Evolutionary conservation across 2,797 vertebrate species (phyloP).

Genomic region (Merluccius polli): DNA sequence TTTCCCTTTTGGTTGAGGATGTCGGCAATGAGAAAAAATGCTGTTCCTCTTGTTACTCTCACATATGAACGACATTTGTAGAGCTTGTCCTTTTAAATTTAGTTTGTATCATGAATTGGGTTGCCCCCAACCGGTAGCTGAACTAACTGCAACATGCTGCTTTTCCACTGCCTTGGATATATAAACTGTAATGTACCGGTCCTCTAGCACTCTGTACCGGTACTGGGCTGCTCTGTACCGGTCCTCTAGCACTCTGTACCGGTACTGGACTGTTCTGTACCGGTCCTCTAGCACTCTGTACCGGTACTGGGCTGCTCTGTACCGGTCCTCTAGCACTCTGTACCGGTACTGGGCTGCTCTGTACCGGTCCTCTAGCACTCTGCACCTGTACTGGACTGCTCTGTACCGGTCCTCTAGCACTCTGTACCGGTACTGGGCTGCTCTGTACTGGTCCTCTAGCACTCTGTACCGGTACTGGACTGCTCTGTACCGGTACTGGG

Average conservation of each 20-base stretch:
- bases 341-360: too few species aligned
- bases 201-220: not conserved
- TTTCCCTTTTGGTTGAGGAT: not conserved
- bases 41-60: not conserved
- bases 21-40: not conserved
- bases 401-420: not conserved
- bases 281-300: not conserved
- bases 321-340: too few species aligned
- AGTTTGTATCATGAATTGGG: not conserved
- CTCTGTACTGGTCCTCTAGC: too few species aligned
- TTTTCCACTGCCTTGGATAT: not conserved
- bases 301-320: too few species aligned
- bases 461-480: too few species aligned
- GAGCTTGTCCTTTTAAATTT: not conserved
- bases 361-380: not conserved
- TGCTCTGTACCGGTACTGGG: too few species aligned
- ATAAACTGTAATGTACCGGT: not conserved
- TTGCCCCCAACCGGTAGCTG: not conserved
- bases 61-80: not conserved
- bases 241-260: not conserved
- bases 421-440: too few species aligned
- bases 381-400: not conserved
- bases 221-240: not conserved
- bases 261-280: not conserved
- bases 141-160: conserved; percentile 3